Conservation (phyloP, 2,797 vertebrate species). For the Anas acuta region DNA sequence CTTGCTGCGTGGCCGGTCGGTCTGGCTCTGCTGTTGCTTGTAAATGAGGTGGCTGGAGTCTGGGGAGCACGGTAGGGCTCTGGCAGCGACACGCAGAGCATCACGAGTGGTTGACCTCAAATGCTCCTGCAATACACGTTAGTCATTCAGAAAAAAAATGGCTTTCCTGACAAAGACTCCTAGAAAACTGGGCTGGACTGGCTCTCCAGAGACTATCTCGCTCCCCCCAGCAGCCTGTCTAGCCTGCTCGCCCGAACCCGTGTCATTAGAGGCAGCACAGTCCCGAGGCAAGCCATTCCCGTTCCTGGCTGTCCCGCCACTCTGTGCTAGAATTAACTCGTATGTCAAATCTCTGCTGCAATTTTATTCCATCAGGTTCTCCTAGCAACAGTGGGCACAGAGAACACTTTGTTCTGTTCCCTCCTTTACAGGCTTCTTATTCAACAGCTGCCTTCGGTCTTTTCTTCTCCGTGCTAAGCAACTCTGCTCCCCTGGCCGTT, state of each 20-base stretch:
- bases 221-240: slow-evolving; percentile 1
- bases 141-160: background rate
- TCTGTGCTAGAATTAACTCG: background rate
- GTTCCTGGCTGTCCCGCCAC: background rate
- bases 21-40: background rate
- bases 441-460: background rate
- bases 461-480: slow-evolving; percentile 1
- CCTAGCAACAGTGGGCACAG: background rate
- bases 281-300: slow-evolving; percentile 22
- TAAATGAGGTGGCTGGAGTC: rapidly evolving
- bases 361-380: background rate
- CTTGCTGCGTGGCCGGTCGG: background rate
- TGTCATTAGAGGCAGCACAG: background rate
- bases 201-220: background rate
- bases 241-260: slow-evolving; percentile 10
- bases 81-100: background rate
- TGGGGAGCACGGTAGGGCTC: rapidly evolving
- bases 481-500: background rate
- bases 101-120: background rate
- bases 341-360: background rate
- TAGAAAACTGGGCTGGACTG: background rate
- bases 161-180: background rate
- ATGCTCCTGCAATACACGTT: background rate
- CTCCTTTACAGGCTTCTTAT: background rate
- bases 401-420: slow-evolving; percentile 1